phyloP scores from a whole-genome alignment of 2,113 vertebrate genomes.

The Oncorhynchus gorbuscha region DNA sequence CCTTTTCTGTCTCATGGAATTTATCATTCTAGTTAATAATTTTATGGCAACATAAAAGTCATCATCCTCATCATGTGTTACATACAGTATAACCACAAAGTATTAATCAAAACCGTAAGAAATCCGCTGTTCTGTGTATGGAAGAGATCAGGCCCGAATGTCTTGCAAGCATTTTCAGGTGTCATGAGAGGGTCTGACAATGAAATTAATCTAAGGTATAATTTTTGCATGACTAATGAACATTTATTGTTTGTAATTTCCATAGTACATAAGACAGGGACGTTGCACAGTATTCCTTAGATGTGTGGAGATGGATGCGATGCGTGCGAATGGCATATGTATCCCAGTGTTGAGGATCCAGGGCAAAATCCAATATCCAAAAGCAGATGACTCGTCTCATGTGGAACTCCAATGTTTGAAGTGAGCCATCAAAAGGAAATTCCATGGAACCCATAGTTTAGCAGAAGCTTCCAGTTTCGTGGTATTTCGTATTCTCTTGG shows the following conservation, averaged over 20 bases:
- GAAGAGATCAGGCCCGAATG: neutral
- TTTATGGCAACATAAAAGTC: too few species aligned
- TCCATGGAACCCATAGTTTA: slow-evolving; percentile 50
- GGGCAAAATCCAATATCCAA: too few species aligned
- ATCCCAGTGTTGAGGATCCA: neutral
- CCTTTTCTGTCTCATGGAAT: too few species aligned
- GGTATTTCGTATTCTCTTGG: slow-evolving; percentile 20
- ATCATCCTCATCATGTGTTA: too few species aligned
- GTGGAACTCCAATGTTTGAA: slow-evolving; percentile 67
- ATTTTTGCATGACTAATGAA: too few species aligned
- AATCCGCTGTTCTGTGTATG: neutral
- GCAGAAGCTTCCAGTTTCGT: slow-evolving; percentile 1
- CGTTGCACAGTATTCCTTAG: neutral
- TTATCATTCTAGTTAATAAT: too few species aligned
- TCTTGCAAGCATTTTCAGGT: neutral
- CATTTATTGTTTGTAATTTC: too few species aligned
- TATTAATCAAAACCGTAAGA: too few species aligned
- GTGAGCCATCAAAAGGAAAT: slow-evolving; percentile 51
- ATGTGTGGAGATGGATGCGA: neutral
- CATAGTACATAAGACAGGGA: too few species aligned
- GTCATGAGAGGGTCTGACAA: neutral
- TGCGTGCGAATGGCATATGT: neutral
- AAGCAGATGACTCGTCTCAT: slow-evolving; percentile 52
- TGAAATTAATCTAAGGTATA: too few species aligned
- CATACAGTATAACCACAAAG: too few species aligned